Evolutionary conservation across 2,797 vertebrate genomes (phyloP).

Genomic region (Cossypha heuglini): DNA sequence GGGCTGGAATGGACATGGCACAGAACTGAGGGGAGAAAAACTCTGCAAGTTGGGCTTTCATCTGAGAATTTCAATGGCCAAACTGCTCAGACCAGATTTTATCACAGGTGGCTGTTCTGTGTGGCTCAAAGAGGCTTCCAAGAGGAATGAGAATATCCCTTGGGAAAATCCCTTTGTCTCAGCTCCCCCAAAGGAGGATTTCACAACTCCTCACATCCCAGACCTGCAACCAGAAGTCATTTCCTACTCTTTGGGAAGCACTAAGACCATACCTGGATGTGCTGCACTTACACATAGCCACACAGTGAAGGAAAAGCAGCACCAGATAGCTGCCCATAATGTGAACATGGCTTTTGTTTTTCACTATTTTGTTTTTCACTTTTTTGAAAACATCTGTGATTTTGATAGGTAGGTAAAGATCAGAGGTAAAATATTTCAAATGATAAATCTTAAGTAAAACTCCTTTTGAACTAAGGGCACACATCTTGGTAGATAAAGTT

Average conservation of each 20-base stretch:
- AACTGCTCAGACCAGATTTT: neutral
- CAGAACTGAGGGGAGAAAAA: neutral
- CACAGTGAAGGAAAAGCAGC: neutral
- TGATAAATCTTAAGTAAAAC: neutral
- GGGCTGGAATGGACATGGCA: neutral
- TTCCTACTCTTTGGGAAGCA: neutral
- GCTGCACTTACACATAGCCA: neutral
- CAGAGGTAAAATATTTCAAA: neutral
- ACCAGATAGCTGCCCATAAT: fast-evolving
- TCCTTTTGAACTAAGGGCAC: neutral
- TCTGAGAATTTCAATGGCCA: neutral
- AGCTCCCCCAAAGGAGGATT: neutral
- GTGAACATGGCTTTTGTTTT: neutral
- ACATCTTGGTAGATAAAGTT: neutral
- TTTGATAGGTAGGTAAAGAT: neutral
- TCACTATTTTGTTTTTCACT: neutral
- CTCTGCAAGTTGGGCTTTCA: neutral
- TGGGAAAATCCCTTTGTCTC: neutral
- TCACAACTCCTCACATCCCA: neutral
- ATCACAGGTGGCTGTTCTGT: neutral
- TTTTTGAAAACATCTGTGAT: neutral
- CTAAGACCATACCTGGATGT: neutral
- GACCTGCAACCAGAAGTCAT: neutral
- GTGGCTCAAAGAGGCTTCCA: neutral
- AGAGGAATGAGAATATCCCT: neutral